These are phyloP conservation scores for Papilio protenor DNA, from an alignment of 2,888 invertebrate species.

Conservation along the genomic window DNA sequence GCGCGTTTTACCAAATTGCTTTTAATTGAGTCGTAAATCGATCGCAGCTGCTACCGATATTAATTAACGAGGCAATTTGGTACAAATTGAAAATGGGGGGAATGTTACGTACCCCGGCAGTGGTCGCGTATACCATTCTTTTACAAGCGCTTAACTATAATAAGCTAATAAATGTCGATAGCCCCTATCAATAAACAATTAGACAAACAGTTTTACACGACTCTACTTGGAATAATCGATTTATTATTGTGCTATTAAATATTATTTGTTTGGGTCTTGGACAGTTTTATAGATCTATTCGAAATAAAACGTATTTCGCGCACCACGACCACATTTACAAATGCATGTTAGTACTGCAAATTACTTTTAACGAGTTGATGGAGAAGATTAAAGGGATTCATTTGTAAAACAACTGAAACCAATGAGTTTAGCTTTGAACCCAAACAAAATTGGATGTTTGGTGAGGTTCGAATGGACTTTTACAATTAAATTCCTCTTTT, in stretches of 20 bases:
- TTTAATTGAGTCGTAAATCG: conserved; percentile 78
- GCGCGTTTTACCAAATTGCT: conserved; percentile 57
- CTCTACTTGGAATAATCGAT: not conserved
- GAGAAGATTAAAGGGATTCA: not conserved
- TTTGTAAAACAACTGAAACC: conserved; percentile 3
- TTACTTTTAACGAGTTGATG: not conserved
- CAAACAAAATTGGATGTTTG: not conserved
- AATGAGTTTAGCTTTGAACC: conserved; percentile 3
- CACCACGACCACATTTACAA: not conserved
- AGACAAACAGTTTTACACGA: conserved; percentile 4
- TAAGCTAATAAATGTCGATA: conserved; percentile 46
- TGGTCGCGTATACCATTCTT: conserved; percentile 50
- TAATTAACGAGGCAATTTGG: conserved; percentile 75
- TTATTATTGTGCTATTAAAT: conserved; percentile 6
- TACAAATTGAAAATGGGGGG: conserved; percentile 73
- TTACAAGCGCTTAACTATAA: conserved; percentile 52
- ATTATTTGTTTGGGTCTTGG: not conserved
- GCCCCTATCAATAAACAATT: conserved; percentile 40
- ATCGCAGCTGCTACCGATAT: conserved; percentile 71
- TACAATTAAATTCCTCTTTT: not conserved
- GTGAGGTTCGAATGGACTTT: not conserved
- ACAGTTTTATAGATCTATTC: not conserved
- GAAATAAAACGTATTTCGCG: not conserved
- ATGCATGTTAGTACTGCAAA: not conserved
- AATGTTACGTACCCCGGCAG: conserved; percentile 57